Conservation (phyloP, 2,888 invertebrate species). For the Drosophila setosimentum region DNA sequence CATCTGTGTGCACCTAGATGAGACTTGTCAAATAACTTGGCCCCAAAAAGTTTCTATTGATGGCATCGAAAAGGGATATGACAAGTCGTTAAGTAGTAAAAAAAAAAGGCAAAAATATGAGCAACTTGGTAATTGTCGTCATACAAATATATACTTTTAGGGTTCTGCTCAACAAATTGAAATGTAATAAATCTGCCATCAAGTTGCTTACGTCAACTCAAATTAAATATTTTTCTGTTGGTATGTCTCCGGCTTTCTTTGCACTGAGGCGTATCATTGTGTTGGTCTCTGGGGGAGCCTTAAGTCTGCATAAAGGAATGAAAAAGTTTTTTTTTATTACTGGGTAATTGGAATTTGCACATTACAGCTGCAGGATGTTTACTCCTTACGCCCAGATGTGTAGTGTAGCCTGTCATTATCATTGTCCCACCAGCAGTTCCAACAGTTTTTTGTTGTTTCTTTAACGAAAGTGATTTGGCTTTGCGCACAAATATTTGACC, state of each 20-base stretch:
- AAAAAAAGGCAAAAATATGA: constrained; percentile 27
- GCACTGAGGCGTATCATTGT: neutral
- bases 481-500: constrained; percentile 35
- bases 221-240: constrained; percentile 44
- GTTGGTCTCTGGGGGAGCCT: neutral
- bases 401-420: constrained; percentile 20
- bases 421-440: constrained; percentile 20
- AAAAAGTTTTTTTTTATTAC: constrained; percentile 77
- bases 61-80: constrained; percentile 19
- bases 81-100: constrained; percentile 23
- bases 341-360: constrained; percentile 69
- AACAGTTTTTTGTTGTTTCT: constrained; percentile 22
- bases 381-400: constrained; percentile 41
- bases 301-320: constrained; percentile 41
- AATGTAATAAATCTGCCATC: constrained; percentile 75
- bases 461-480: constrained; percentile 60
- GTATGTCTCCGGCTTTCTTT: constrained; percentile 21
- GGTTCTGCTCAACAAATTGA: constrained; percentile 61
- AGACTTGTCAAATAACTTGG: constrained; percentile 12
- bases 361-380: constrained; percentile 34
- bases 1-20: constrained; percentile 64
- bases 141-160: constrained; percentile 34
- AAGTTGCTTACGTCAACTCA: constrained; percentile 46
- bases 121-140: constrained; percentile 27
- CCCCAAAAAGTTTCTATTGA: constrained; percentile 31